Evolutionary conservation across 2,888 invertebrate genomes (phyloP).

Genomic region (Spodoptera picta): DNA sequence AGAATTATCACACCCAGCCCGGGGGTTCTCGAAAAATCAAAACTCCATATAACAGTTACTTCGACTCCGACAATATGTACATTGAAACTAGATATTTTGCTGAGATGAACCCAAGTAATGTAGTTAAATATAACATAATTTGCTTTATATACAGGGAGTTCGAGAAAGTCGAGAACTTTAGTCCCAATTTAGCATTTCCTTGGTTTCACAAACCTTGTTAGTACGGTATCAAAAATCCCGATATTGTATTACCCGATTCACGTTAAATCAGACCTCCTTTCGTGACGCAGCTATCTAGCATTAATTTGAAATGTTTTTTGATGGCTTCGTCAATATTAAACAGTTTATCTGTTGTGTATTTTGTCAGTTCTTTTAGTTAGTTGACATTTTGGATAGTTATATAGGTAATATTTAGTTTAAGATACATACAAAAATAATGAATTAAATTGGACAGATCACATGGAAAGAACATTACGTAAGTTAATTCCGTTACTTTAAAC

Average conservation of each 20-base stretch:
- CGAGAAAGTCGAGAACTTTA: constrained; percentile 57
- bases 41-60: constrained; percentile 20
- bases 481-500: too few species aligned
- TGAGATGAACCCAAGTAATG: constrained; percentile 38
- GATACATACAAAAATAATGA: too few species aligned
- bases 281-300: constrained; percentile 28
- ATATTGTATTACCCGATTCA: constrained; percentile 51
- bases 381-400: too few species aligned
- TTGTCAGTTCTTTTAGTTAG: constrained; percentile 2
- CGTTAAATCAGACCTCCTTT: constrained; percentile 26
- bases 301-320: constrained; percentile 42
- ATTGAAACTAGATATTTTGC: constrained; percentile 51
- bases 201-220: constrained; percentile 60
- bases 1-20: constrained; percentile 39
- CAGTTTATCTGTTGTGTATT: constrained; percentile 37
- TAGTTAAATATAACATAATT: constrained; percentile 56
- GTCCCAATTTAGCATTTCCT: constrained; percentile 58
- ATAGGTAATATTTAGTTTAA: too few species aligned
- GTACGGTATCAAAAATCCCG: constrained; percentile 54
- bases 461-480: too few species aligned
- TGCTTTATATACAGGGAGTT: constrained; percentile 43
- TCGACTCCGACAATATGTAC: constrained; percentile 23
- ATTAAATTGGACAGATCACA: too few species aligned
- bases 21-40: constrained; percentile 30
- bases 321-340: constrained; percentile 47